These are phyloP conservation scores for Carassius carassius DNA, from an alignment of 2,113 vertebrate species.

Conservation along the genomic window DNA sequence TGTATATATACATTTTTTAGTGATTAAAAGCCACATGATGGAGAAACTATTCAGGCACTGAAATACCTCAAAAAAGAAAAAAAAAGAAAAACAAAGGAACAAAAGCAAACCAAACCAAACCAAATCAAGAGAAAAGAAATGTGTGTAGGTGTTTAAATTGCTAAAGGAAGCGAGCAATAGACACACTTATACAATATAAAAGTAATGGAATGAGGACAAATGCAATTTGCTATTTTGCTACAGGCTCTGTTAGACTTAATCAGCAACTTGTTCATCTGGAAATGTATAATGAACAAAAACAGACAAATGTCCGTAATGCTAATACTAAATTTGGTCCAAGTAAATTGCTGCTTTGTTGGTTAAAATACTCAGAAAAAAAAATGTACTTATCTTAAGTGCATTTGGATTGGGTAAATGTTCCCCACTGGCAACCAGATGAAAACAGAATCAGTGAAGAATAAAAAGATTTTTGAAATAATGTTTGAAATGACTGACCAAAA, in stretches of 20 bases:
- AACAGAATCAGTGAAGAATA: slow-evolving; percentile 30
- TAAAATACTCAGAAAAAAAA: not conserved
- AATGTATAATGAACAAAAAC: slow-evolving; percentile 28
- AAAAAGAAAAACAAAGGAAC: not conserved
- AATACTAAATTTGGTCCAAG: slow-evolving; percentile 10
- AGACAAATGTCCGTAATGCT: not conserved
- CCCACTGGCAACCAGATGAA: slow-evolving; percentile 47
- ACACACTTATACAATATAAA: slow-evolving; percentile 13
- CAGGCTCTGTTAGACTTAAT: slow-evolving; percentile 36
- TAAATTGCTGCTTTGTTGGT: not conserved
- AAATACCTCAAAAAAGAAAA: not conserved
- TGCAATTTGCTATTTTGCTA: slow-evolving; percentile 52
- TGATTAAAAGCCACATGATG: not conserved
- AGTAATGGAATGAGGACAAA: slow-evolving; percentile 40
- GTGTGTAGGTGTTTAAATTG: slow-evolving; percentile 34
- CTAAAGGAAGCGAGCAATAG: slow-evolving; percentile 19
- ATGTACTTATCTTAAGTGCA: slow-evolving; percentile 22
- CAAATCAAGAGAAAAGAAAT: not conserved
- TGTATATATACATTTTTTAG: not conserved
- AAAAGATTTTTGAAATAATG: slow-evolving; percentile 56
- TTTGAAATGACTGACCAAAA: not conserved
- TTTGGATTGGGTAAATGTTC: slow-evolving; percentile 4
- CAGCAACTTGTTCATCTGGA: slow-evolving; percentile 41
- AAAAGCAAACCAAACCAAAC: no score
- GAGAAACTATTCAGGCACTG: not conserved